phyloP scores from a whole-genome alignment of 2,888 invertebrate species.

The Hirtodrosophila cameraria region DNA sequence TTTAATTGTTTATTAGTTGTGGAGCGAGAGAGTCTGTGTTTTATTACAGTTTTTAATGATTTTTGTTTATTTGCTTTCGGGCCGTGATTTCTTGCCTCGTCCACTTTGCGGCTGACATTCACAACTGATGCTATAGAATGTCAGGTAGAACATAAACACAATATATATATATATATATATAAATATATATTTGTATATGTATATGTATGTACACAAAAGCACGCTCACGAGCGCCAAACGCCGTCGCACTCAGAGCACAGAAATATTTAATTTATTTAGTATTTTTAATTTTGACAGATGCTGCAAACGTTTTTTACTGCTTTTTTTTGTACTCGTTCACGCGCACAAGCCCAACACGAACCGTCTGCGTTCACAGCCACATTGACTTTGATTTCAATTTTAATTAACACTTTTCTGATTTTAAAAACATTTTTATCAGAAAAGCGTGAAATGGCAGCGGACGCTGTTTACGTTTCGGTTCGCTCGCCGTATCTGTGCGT shows the following conservation, averaged over 20 bases:
- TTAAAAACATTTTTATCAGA: conserved; percentile 78
- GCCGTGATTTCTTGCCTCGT: conserved; percentile 64
- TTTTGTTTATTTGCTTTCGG: conserved; percentile 76
- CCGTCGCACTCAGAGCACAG: conserved; percentile 36
- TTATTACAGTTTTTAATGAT: conserved; percentile 63
- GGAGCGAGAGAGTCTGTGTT: conserved; percentile 44
- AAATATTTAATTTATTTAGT: conserved; percentile 13
- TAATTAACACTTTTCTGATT: conserved; percentile 79
- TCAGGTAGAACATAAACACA: conserved; percentile 68
- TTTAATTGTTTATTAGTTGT: conserved; percentile 25
- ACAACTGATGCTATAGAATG: conserved; percentile 70
- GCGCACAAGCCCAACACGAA: conserved; percentile 66
- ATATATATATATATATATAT: too few relatives aligned
- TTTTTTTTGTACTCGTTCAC: conserved; percentile 44
- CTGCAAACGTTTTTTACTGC: conserved; percentile 26
- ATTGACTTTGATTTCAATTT: conserved; percentile 76
- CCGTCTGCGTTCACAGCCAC: conserved; percentile 70
- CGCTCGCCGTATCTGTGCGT: conserved; percentile 35
- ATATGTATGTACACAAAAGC: too few relatives aligned
- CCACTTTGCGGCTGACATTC: conserved; percentile 72
- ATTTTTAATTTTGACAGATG: conserved; percentile 42
- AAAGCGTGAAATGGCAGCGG: conserved; percentile 69
- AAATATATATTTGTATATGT: too few relatives aligned
- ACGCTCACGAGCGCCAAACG: conserved; percentile 58
- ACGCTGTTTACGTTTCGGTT: conserved; percentile 74